phyloP scores from a whole-genome alignment of 2,113 vertebrate species.

The Aegypius monachus region DNA sequence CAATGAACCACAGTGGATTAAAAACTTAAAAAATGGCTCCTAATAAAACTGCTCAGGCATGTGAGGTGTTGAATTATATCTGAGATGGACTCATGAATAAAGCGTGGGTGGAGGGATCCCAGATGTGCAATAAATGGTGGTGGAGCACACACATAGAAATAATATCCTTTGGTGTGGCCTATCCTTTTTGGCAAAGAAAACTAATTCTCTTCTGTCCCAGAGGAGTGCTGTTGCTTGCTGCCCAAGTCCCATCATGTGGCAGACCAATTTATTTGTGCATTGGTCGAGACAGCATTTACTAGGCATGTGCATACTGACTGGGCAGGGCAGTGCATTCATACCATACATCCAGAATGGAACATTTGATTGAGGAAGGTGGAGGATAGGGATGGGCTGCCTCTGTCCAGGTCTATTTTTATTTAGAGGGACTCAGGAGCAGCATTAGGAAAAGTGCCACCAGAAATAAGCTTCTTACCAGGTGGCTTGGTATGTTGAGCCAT shows the following conservation, averaged over 20 bases:
- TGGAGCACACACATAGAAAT: neutral
- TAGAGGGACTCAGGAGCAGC: neutral
- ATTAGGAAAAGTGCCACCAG: neutral
- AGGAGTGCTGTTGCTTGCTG: neutral
- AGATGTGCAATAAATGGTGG: neutral
- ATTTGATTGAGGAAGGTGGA: neutral
- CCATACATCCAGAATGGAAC: neutral
- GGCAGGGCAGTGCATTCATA: neutral
- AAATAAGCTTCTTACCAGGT: neutral
- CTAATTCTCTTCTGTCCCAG: neutral
- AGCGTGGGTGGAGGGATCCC: neutral
- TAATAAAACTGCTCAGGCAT: neutral
- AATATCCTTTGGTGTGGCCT: neutral
- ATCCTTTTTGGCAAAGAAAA: neutral
- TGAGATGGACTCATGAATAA: neutral
- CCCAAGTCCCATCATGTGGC: neutral
- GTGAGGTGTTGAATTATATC: neutral
- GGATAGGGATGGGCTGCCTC: neutral
- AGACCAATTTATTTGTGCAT: neutral
- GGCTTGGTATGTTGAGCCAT: neutral
- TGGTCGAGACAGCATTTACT: neutral
- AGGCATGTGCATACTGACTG: neutral
- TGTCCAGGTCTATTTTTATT: neutral
- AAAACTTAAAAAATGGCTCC: neutral
- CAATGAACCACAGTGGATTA: neutral